Conservation (phyloP, 2,888 invertebrate species). For the Aleiodes alternator region DNA sequence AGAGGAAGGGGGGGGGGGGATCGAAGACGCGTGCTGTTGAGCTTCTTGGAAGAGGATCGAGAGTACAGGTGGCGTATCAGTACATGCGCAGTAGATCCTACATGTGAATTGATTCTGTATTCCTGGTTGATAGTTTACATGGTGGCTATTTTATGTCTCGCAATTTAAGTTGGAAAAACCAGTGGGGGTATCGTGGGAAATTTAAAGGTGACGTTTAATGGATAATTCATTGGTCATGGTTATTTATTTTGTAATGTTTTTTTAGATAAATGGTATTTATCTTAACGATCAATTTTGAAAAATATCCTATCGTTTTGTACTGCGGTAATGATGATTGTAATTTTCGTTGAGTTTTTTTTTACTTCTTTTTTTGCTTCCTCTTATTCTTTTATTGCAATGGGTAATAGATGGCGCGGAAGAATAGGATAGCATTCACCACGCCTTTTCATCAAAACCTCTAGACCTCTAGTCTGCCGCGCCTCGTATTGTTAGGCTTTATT, state of each 20-base stretch:
- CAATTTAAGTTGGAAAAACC: no score
- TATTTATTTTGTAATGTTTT: no score
- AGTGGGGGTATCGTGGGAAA: no score
- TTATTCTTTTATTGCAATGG: not conserved
- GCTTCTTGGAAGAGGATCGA: constrained; percentile 57
- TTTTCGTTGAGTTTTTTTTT: not conserved
- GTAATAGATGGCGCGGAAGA: constrained; percentile 42
- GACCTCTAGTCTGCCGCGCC: constrained; percentile 26
- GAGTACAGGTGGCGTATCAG: constrained; percentile 66
- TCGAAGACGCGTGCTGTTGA: constrained; percentile 23
- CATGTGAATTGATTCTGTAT: constrained; percentile 9
- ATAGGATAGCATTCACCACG: constrained; percentile 44
- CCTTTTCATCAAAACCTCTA: constrained; percentile 42
- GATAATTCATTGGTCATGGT: no score
- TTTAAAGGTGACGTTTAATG: no score
- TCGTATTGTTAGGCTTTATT: constrained; percentile 5
- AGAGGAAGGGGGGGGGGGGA: constrained; percentile 5
- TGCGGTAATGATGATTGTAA: no score
- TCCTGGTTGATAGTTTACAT: not conserved
- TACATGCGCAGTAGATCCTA: constrained; percentile 50
- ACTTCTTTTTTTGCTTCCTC: no score
- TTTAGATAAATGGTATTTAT: no score
- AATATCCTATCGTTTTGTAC: no score
- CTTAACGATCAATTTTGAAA: no score
- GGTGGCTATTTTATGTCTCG: no score